phyloP scores from a whole-genome alignment of 2,797 vertebrate genomes.

The Melanotaenia nigrans region DNA sequence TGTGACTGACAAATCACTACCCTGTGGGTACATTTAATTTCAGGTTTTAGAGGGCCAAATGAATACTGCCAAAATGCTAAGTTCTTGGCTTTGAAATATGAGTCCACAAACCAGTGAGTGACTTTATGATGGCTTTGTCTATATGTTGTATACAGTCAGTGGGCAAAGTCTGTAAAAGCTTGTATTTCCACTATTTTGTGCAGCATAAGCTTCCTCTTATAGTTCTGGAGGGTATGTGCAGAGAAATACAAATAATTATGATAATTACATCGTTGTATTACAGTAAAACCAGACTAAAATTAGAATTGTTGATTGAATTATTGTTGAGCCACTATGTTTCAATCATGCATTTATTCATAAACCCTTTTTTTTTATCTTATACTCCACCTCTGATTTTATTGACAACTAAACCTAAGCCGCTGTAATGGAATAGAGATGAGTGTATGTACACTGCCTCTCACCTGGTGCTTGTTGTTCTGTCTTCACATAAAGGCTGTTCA shows the following conservation, averaged over 20 bases:
- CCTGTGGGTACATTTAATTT: neutral
- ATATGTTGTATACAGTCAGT: neutral
- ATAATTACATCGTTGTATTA: neutral
- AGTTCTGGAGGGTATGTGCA: neutral
- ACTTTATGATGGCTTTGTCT: neutral
- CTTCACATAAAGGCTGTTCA: no score
- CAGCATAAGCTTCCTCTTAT: neutral
- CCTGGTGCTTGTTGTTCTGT: no score
- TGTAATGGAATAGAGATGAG: neutral
- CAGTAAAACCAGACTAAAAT: neutral
- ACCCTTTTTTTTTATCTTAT: neutral
- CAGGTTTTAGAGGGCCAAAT: neutral
- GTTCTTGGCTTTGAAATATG: neutral
- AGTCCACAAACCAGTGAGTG: conserved; percentile 5
- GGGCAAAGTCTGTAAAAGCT: neutral
- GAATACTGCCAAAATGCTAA: neutral
- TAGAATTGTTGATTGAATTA: neutral
- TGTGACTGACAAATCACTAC: neutral
- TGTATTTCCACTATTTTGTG: neutral
- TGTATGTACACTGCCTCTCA: neutral
- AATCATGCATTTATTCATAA: neutral
- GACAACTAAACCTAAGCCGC: neutral
- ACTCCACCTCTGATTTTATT: neutral
- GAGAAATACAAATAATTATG: neutral
- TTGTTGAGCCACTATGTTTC: neutral